These are phyloP conservation scores for Drosophila maculinotata DNA, from an alignment of 2,888 invertebrate genomes.

Conservation along the genomic window DNA sequence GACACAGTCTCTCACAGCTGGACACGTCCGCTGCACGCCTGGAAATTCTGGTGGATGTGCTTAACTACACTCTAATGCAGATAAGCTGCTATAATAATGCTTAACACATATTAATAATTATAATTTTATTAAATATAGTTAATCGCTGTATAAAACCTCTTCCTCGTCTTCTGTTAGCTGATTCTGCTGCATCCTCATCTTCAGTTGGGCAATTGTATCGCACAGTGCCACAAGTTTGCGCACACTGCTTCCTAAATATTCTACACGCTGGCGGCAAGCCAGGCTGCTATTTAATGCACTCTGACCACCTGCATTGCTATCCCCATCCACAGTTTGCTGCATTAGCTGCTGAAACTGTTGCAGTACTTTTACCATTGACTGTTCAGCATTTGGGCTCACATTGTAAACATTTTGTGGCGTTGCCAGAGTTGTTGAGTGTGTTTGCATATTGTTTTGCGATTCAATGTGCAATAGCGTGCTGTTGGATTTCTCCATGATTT, in stretches of 20 bases:
- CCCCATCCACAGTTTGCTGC: conserved; percentile 23
- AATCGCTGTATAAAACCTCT: conserved; percentile 27
- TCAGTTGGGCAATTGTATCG: conserved; percentile 66
- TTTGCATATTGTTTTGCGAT: conserved; percentile 30
- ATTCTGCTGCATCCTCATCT: conserved; percentile 28
- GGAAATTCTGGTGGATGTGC: conserved; percentile 74
- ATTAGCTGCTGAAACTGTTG: conserved; percentile 67
- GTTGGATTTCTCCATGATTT: conserved; percentile 82
- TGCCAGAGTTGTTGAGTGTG: conserved; percentile 15
- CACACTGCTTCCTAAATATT: conserved; percentile 73
- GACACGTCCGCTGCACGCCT: conserved; percentile 49
- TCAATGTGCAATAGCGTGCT: conserved; percentile 81
- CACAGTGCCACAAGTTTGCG: conserved; percentile 79
- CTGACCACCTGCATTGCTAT: conserved; percentile 10
- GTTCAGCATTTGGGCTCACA: conserved; percentile 64
- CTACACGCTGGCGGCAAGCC: conserved; percentile 63
- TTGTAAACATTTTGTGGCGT: conserved; percentile 44
- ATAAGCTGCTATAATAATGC: conserved; percentile 65
- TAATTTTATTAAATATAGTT: conserved; percentile 11
- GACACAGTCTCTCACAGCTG: conserved; percentile 54
- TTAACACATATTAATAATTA: conserved; percentile 12
- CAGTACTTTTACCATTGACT: conserved; percentile 67
- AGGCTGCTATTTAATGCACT: conserved; percentile 44
- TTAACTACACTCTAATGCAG: conserved; percentile 74
- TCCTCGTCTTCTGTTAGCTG: conserved; percentile 13